Base-by-base conservation (phyloP, 92 coral and sea anemone genomes). In the Phenganax marumi region DNA sequence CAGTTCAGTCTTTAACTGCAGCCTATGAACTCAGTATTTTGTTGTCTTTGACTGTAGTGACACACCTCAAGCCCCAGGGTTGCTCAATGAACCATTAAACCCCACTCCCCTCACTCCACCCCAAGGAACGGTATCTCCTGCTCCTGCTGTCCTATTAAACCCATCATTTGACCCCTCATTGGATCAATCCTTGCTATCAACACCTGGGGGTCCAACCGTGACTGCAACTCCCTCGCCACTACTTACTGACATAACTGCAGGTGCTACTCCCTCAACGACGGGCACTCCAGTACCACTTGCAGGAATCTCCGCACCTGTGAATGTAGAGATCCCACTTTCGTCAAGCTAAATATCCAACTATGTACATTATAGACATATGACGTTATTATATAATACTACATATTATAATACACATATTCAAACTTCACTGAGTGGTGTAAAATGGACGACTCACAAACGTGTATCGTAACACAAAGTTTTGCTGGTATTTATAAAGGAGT, bases 191-290 rank as follows among this genome's bases (percentile, higher is more conserved):
- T 84, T 87, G 11, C 81, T 84, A 3, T 81, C 84, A 6, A 62
- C 77, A 48, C 43, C 83, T n/a, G 66, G 83, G 25, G 58, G 73
- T 21, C 26, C 83, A 21, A 96, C 97, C 26, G 89, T 95, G 50
- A 92, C 92, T 10, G 97, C 99, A 11, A 96, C 89, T 4, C 92
- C 99, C 53, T 12, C 97, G 9, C 99, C 97, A 0, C 86, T 96
- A 50, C 76, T 88, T 52, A 90, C 88, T 0, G 99, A 96, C 74
- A 96, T 96, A 66, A 96, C 99, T 0, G 97, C 92, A 7, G 99
- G 99, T 0, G 99, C 99, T 21, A 91, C 90, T 9, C 99, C 95
- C 6, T 87, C 98, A 16, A 90, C 96, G 0, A 23, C 52, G 24
- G 57, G 54, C 48, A 21, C 71, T 68, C 10, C 57, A 18, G 55